Base-by-base conservation (phyloP, 1,140 invertebrate genomes). In the Heliothis subflexa region DNA sequence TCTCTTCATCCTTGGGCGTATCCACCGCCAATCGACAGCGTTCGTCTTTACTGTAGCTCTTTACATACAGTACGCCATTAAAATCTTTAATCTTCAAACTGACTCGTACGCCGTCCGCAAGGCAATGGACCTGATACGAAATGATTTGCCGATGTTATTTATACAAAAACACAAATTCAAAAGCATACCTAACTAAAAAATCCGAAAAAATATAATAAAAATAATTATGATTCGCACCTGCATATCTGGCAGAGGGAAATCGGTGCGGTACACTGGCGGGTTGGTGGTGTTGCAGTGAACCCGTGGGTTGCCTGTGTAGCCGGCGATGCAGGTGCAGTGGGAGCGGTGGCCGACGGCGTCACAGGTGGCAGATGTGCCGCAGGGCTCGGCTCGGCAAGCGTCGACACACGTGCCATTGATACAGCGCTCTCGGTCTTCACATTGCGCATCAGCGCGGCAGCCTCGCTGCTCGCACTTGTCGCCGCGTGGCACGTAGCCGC, bases 1-100 rank as follows among this genome's bases (percentile, higher is more conserved):
- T 95, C 50, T 96, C 96, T 52, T 96, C 94, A 16, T 96, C 96
- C 83, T 97, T 96, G 11, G 97, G 95, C 79, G 97, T 94, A 16
- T 97, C 97, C 7, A 99, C 96, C 0, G 98, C 96, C 59, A 97
- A 95, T 82, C 98, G 95, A 92, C 98, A 99, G 61, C 98, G 95
- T 88, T 98, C 97, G 85, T 99, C 98, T 90, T 99, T 99, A 87
- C 98, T 98, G 89, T 98, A 98, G 11, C 98, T 98, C 95, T 99
- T 99, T 0, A 99, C 98, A 85, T 99, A 99, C 0, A 99, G 94
- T 1, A 99, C 97, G 3, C 98, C 98, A 84, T 98, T 98, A 89
- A 99, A 99, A 59, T 97, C 97, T 83, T 97, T 96, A 50, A 98
- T 96, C 83, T 97, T 96, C 64, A 99, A 97, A 86, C 97, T 96